Evolutionary conservation across 2,888 invertebrate genomes (phyloP).

Genomic region (Pristionchus fissidentatus): DNA sequence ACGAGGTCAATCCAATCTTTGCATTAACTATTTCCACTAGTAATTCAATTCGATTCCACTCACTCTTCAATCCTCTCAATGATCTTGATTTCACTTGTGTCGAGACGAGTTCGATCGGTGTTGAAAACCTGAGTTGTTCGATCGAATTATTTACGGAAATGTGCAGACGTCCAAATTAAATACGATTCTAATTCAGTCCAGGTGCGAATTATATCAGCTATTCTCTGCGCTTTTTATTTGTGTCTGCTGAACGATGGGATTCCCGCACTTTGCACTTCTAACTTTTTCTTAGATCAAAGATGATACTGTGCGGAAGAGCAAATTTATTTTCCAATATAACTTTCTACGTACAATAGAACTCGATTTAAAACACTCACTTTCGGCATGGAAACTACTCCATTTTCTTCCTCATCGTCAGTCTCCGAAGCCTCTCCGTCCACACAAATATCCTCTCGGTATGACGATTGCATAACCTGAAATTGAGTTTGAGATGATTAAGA

Average conservation of each 20-base stretch:
- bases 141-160: background rate
- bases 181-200: no score
- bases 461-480: background rate
- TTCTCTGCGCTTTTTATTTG: no score
- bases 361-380: background rate
- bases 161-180: no score
- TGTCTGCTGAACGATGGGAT: no score
- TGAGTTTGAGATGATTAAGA: background rate
- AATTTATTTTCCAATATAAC: no score
- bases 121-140: background rate
- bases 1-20: no score
- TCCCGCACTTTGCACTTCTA: no score
- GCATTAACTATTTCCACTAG: no score
- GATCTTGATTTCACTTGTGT: background rate
- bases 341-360: no score
- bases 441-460: background rate
- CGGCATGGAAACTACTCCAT: background rate
- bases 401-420: conserved; percentile 1
- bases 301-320: no score
- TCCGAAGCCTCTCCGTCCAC: conserved; percentile 24
- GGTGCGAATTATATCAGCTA: no score
- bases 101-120: background rate
- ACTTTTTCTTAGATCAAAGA: no score
- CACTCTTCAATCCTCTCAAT: conserved; percentile 26
- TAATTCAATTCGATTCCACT: background rate